Evolutionary conservation across 1,140 invertebrate species (phyloP).

Genomic region (Pentalonia nigronervosa): DNA sequence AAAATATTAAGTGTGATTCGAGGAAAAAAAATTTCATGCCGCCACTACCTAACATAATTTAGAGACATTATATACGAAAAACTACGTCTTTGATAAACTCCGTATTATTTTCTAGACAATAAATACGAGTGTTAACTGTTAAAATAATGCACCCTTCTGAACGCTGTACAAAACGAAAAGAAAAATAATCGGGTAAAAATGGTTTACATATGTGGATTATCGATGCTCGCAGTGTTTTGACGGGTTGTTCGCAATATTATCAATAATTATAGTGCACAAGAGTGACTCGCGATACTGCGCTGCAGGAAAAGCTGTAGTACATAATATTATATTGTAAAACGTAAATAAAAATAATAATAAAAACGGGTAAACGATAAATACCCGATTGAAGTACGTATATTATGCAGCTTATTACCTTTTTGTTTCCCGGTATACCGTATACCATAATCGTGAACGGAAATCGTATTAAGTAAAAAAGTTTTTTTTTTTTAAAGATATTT

Average conservation of each 20-base stretch:
- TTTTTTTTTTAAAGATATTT: not conserved
- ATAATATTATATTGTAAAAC: not conserved
- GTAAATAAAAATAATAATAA: slow-evolving; percentile 21
- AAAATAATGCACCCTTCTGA: not conserved
- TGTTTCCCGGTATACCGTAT: not conserved
- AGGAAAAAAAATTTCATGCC: too few relatives aligned
- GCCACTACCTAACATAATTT: too few relatives aligned
- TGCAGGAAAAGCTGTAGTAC: too few relatives aligned
- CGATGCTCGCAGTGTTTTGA: not conserved
- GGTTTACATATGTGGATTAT: not conserved
- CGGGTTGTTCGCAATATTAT: not conserved
- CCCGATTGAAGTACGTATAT: not conserved
- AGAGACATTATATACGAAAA: too few relatives aligned
- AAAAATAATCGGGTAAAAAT: not conserved
- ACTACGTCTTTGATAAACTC: not conserved
- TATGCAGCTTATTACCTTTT: not conserved
- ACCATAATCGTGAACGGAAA: not conserved
- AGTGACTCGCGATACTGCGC: not conserved
- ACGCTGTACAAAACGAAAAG: not conserved
- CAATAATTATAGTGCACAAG: not conserved
- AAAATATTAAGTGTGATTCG: too few relatives aligned
- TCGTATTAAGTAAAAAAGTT: not conserved
- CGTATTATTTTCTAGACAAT: not conserved
- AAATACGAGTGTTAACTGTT: not conserved
- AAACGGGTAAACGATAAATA: not conserved